A percentile compares a stretch with the other conserved stretches of the same genome.
These are phyloP conservation scores for Epinephelus lanceolatus DNA, from an alignment of 2,113 vertebrate species.

Conservation along the genomic window DNA sequence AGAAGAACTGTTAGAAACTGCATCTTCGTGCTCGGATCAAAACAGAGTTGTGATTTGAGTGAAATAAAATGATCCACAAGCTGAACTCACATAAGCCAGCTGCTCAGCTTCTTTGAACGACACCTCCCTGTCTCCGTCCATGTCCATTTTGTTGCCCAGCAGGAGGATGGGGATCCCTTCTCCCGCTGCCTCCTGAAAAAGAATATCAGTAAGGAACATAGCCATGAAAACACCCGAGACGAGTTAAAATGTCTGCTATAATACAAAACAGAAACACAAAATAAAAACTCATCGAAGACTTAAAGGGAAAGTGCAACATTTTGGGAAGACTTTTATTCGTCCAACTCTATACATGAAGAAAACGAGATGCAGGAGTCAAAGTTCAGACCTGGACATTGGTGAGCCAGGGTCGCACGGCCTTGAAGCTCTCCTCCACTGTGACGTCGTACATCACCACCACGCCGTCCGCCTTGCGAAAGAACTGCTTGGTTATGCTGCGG, in stretches of 20 bases:
- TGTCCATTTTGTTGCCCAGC: conserved; percentile 94
- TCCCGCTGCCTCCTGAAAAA: conserved; percentile 87
- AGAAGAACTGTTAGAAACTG: background rate
- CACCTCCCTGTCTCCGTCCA: conserved; percentile 88
- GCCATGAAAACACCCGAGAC: too few relatives aligned
- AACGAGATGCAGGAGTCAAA: conserved; percentile 5
- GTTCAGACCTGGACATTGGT: conserved; percentile 88
- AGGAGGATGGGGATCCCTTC: conserved; percentile 89
- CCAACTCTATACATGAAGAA: too few relatives aligned
- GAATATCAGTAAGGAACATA: background rate
- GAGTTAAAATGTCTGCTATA: too few relatives aligned
- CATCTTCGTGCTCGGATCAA: background rate
- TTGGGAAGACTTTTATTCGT: background rate
- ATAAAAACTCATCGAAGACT: too few relatives aligned
- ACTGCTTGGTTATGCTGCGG: conserved; percentile 94
- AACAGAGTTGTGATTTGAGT: background rate
- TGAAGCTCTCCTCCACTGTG: conserved; percentile 89
- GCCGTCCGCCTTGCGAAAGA: conserved; percentile 94
- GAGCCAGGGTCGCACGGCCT: conserved; percentile 89
- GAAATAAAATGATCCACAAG: background rate
- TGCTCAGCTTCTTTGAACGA: conserved; percentile 86
- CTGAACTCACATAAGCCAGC: conserved; percentile 87
- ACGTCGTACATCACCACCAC: conserved; percentile 94
- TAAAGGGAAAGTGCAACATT: background rate
- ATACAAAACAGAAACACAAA: too few relatives aligned